These are phyloP conservation scores for Cosmopolites sordidus DNA, from an alignment of 2,888 invertebrate species.

Conservation along the genomic window DNA sequence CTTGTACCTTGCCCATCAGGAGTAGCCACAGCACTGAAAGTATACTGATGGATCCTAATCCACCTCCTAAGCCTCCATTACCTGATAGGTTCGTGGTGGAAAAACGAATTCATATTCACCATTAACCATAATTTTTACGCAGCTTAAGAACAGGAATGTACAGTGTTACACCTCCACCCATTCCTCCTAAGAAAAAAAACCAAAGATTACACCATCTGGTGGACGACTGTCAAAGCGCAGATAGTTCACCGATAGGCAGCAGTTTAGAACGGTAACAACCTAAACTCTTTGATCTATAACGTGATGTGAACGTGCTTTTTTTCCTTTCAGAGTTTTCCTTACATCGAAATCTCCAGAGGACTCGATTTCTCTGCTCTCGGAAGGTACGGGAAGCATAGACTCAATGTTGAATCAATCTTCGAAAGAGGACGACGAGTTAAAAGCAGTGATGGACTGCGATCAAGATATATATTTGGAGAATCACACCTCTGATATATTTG, in stretches of 20 bases:
- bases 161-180: constrained; percentile 66
- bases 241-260: constrained; percentile 60
- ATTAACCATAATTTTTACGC: constrained; percentile 13
- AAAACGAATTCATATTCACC: too few relatives aligned
- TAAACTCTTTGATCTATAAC: too few relatives aligned
- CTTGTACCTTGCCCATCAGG: constrained; percentile 51
- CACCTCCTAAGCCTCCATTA: constrained; percentile 87
- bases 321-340: constrained; percentile 57
- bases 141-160: constrained; percentile 29
- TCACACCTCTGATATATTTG: constrained; percentile 43
- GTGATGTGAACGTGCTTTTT: too few relatives aligned
- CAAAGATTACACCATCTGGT: constrained; percentile 50
- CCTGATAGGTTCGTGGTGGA: constrained; percentile 50
- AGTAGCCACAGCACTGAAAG: constrained; percentile 81
- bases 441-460: constrained; percentile 56
- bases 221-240: constrained; percentile 51
- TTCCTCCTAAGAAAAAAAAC: constrained; percentile 69
- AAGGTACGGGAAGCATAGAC: constrained; percentile 78
- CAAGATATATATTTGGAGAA: constrained; percentile 40
- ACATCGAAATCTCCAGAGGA: constrained; percentile 72
- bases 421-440: constrained; percentile 73
- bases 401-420: constrained; percentile 86
- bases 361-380: constrained; percentile 61
- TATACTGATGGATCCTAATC: constrained; percentile 67
- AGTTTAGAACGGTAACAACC: constrained; percentile 56